phyloP scores from a whole-genome alignment of 2,113 vertebrate species.

The Paralichthys olivaceus region DNA sequence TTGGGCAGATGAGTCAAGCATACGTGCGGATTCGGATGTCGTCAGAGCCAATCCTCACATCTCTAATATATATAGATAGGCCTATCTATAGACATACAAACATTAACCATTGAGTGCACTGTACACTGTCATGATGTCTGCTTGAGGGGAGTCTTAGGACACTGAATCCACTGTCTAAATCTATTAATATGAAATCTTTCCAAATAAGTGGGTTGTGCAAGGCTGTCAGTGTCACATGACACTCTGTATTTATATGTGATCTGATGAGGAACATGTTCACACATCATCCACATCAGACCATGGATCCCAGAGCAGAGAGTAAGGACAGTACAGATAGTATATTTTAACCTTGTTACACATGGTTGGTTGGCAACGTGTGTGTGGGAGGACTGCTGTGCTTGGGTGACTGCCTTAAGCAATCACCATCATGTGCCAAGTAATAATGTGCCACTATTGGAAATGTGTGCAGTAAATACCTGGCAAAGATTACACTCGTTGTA shows the following conservation, averaged over 20 bases:
- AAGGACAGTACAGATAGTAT: conserved; percentile 22
- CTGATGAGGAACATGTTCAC: conserved; percentile 1
- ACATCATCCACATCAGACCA: neutral
- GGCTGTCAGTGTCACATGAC: neutral
- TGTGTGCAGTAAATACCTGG: conserved; percentile 61
- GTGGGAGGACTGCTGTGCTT: conserved; percentile 62
- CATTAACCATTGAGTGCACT: neutral
- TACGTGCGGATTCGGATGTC: no score
- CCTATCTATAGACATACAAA: no score
- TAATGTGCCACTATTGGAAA: conserved; percentile 56
- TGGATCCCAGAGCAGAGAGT: conserved; percentile 12
- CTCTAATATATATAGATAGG: no score
- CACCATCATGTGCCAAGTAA: conserved; percentile 49
- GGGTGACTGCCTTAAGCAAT: conserved; percentile 56
- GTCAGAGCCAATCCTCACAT: no score
- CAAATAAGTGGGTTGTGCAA: neutral
- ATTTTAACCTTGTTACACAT: conserved; percentile 53
- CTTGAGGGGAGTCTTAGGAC: neutral
- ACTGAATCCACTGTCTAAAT: neutral
- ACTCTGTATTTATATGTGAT: neutral
- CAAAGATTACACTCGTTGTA: conserved; percentile 15
- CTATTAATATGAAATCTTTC: conserved; percentile 1
- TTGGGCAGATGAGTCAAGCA: no score
- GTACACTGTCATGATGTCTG: neutral
- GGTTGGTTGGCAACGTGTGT: conserved; percentile 29